These are phyloP conservation scores for Danaus chrysippus DNA, from an alignment of 2,888 invertebrate species.

Conservation along the genomic window DNA sequence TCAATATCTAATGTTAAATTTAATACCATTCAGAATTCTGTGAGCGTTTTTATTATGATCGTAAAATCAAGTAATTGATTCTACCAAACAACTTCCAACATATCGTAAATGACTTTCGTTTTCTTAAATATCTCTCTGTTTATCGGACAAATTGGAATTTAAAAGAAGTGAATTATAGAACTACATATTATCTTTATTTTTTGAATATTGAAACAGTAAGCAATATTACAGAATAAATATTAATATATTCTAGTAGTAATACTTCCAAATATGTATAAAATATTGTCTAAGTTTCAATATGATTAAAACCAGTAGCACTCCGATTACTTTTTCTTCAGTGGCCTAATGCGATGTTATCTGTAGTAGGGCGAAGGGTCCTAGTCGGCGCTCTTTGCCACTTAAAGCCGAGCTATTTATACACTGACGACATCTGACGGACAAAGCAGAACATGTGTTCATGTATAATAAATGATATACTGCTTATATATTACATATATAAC, in stretches of 20 bases:
- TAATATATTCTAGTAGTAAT: not conserved
- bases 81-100: not conserved
- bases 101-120: not conserved
- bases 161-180: not conserved
- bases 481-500: no score
- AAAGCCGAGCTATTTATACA: no score
- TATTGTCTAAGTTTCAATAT: conserved; percentile 42
- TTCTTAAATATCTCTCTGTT: not conserved
- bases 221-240: not conserved
- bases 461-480: no score
- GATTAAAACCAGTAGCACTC: conserved; percentile 72
- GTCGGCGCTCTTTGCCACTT: conserved; percentile 66
- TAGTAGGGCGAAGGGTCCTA: conserved; percentile 57
- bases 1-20: not conserved
- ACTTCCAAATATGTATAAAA: not conserved
- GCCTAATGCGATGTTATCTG: conserved; percentile 76
- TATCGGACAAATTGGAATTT: not conserved
- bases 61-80: not conserved
- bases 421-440: no score
- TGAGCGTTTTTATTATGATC: conserved; percentile 5
- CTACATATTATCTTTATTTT: not conserved
- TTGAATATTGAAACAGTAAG: no score
- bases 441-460: no score
- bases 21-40: conserved; percentile 8
- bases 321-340: conserved; percentile 53